These are phyloP conservation scores for Ploceus nigricollis DNA, from an alignment of 2,113 vertebrate genomes.

Conservation along the genomic window DNA sequence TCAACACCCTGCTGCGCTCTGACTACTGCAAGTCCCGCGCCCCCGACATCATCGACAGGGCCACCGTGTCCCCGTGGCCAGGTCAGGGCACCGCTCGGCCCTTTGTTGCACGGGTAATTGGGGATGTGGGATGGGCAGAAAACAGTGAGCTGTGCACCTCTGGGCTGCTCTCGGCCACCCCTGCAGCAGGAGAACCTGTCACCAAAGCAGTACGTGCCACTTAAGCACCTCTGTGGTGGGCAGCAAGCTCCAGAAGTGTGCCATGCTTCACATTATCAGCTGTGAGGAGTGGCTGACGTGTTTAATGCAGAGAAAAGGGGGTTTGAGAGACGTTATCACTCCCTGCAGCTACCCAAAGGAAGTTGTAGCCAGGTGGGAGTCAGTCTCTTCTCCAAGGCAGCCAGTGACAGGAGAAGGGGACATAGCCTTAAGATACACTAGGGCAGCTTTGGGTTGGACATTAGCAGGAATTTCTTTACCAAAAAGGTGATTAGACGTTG, in stretches of 20 bases:
- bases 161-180: accelerated
- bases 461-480: too few relatives aligned
- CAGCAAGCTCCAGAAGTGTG: accelerated
- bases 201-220: accelerated
- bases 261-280: accelerated
- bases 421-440: neutral
- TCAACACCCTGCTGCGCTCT: conserved; percentile 85
- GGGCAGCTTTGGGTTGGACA: neutral
- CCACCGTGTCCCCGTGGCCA: conserved; percentile 91
- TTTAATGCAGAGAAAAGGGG: neutral
- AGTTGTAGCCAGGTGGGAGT: neutral
- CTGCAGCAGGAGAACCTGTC: too few relatives aligned
- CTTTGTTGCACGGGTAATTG: accelerated
- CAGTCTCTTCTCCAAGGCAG: accelerated
- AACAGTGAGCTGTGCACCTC: accelerated
- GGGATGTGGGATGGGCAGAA: accelerated
- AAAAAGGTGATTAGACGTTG: neutral
- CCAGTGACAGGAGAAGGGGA: neutral
- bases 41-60: conserved; percentile 72
- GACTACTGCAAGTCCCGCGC: conserved; percentile 90
- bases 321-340: accelerated
- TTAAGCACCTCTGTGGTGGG: accelerated
- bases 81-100: conserved; percentile 54
- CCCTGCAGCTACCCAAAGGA: neutral
- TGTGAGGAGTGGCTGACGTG: neutral